A percentile compares a stretch with the other conserved stretches of the same genome.
These are phyloP conservation scores for Hetaerina titia DNA, from an alignment of 2,888 invertebrate species.

Conservation along the genomic window DNA sequence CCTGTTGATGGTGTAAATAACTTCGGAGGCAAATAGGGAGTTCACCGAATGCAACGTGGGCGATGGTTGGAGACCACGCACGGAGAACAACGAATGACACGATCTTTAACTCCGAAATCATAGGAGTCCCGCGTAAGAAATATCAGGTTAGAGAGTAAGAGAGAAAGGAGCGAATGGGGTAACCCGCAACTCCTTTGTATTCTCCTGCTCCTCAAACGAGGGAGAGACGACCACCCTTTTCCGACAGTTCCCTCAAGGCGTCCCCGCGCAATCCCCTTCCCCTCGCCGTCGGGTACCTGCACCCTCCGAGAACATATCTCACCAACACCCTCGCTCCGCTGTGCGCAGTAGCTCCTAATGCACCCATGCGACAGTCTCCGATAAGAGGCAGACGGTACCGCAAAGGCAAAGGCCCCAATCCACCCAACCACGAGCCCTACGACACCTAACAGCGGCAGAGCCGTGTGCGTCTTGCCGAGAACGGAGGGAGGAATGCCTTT, in stretches of 20 bases:
- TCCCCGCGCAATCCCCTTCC: not conserved
- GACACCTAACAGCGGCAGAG: not conserved
- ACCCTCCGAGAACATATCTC: not conserved
- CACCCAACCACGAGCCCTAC: not conserved
- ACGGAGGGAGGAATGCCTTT: constrained; percentile 3
- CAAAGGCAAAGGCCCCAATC: not conserved
- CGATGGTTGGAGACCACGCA: not conserved
- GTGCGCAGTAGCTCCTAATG: not conserved
- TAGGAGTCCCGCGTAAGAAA: not conserved
- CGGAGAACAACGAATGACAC: not conserved
- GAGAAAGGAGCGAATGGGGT: not conserved
- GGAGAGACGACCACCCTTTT: not conserved
- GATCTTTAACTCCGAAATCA: not conserved
- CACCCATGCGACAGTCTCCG: not conserved
- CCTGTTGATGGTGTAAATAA: not conserved
- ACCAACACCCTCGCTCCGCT: not conserved
- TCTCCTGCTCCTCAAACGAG: not conserved
- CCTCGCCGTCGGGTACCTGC: not conserved
- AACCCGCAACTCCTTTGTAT: constrained; percentile 15
- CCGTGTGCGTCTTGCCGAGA: not conserved
- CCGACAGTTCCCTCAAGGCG: not conserved
- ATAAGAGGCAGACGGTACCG: not conserved
- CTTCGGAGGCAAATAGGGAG: not conserved
- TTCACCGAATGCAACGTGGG: not conserved
- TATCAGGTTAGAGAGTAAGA: not conserved